Base-by-base conservation (phyloP, 2,888 invertebrate species). In the Pristionchus mayeri region DNA sequence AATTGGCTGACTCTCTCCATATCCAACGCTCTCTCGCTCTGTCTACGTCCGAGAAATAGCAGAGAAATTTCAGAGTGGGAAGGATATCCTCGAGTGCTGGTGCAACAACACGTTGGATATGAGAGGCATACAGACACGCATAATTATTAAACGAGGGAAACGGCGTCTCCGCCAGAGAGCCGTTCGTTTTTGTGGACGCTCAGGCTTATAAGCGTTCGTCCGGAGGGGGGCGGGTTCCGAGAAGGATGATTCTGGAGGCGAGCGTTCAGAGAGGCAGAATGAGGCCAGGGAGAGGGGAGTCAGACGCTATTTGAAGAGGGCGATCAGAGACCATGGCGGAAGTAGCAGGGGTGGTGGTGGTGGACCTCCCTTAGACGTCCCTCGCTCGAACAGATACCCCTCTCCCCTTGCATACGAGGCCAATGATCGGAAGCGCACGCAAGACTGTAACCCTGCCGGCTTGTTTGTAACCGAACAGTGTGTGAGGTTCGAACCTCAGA, bases 281-380 rank as follows among this genome's bases (percentile, higher is more conserved):
- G 40, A 13, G 71, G 37, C 16, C 57, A 57, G 54, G 37, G 54
- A 80, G 30, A 21, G 78, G 30, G 21, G 52, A 78, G 40, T 44
- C 75, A 71, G 44, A 44, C 71, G 24, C 44, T 40, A 44, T 48
- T 75, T 63, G 71, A 27, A 67, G 67, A 40, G 71, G 40, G 24
- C 71, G 71, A 71, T 71, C 71, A 71, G 71, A 71, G 71, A 71
- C 71, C 71, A 44, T 6, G 71, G 71, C 71, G 71, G 71, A 71
- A 71, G 40, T 40, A 44, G 71, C 63, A 18, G 44, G 44, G 24
- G n/a, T 34, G 13, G 67, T 9, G 37, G 11, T 9, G 44, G 44
- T 6, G 13, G 44, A n/a, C 37, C 16, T 3, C 18, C 63, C 16
- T 63, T 34, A 71, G 71, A 71, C 71, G 71, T n/a, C n/a, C 30